Base-by-base conservation (phyloP, 1,140 invertebrate genomes). In the Oscheius sp. region DNA sequence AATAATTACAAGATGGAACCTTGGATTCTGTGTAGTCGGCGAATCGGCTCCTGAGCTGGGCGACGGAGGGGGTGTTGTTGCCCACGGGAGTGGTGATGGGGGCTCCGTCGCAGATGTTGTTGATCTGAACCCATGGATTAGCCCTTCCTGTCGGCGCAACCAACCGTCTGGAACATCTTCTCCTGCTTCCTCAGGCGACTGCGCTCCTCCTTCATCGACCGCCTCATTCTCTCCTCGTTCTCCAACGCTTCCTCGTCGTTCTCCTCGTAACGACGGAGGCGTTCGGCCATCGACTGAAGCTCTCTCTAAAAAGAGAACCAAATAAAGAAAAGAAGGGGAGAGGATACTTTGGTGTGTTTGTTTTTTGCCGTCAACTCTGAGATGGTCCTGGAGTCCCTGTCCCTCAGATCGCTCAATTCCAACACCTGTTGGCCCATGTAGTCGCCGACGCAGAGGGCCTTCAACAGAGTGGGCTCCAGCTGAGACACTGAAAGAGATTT, bases 271-370 rank as follows among this genome's bases (percentile, higher is more conserved):
- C 64, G 55, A 34, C 64, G 29, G 15, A 78, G 38, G 29, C 62
- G 26, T 3, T 26, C 28, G 36, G 75, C 28, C 15, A 79, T 58
- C n/a, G 65, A 28, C 35, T 78, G 78, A 38, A 55, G 61, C 62
- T 78, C 76, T 20, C 79, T 68, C 68, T 77, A 20, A 79, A 77
- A 77, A 38, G n/a, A 18, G 29, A 36, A 15, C n/a, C n/a, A n/a
- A n/a, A n/a, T n/a, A n/a, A n/a, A n/a, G n/a, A n/a, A n/a, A n/a
- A n/a, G n/a, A n/a, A n/a, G n/a, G n/a, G n/a, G n/a, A n/a, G n/a
- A n/a, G n/a, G n/a, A 26, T 35, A 78, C 77, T 65, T 74, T 31
- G n/a, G 74, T 23, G 15, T 69, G 74, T 10, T 55, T 64, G 23
- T 67, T 67, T 23, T 76, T 13, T 13, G 61, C 61, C 31, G 15